Evolutionary conservation across 92 coral and sea anemone genomes (phyloP), one percentile per base, ranked within the genome.

Genomic region (Diadumene lineata): DNA sequence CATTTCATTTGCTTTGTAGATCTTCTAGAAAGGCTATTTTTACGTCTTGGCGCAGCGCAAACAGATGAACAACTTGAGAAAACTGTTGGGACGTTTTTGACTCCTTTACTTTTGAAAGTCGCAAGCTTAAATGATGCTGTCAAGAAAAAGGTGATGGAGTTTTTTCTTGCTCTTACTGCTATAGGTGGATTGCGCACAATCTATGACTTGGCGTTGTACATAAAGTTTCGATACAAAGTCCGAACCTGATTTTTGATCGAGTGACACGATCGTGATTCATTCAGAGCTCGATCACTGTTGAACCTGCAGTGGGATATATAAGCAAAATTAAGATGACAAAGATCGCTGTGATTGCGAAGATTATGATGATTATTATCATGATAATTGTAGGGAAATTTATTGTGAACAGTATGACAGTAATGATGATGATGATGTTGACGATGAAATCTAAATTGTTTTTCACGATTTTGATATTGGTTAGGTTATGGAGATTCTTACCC

Each of bases 401-500:
- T n/a, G n/a, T n/a, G n/a, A n/a, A n/a, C n/a, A n/a, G n/a, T n/a
- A n/a, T n/a, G n/a, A n/a, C n/a, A n/a, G n/a, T n/a, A n/a, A n/a
- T n/a, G n/a, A n/a, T n/a, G n/a, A n/a, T n/a, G n/a, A n/a, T n/a
- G n/a, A n/a, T n/a, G n/a, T n/a, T n/a, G n/a, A n/a, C n/a, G n/a
- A n/a, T 46, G 9, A 46, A 46, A 46, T 9, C 16, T 9, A 9
- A 46, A 9, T 16, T 46, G 53, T 16, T 46, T 46, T 46, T 46
- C 53, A 9, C 16, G 53, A 46, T 46, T 46, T 7, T 27, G 22
- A n/a, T 19, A 16, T 19, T 57, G 16, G 15, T 23, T 38, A 91
- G 97, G 97, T 91, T 62, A 82, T 94, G 87, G 93, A 93, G 55
- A 70, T 94, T 56, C 70, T 94, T 26, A 90, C 99, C 33, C 99